Evolutionary conservation across 2,888 invertebrate species (phyloP).

Genomic region (Netelia virgata): DNA sequence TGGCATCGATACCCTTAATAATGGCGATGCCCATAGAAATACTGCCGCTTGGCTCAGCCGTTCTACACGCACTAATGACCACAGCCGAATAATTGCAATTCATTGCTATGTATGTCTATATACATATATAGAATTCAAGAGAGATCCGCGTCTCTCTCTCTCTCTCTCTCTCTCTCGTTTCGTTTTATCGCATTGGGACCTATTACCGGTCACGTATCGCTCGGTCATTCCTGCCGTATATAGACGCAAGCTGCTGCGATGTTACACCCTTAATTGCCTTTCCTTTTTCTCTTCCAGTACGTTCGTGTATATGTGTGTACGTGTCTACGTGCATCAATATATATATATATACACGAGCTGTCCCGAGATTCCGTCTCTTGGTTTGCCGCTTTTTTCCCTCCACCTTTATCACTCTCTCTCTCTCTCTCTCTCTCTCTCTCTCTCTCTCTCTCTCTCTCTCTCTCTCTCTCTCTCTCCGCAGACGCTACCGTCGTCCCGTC

Average conservation of each 20-base stretch:
- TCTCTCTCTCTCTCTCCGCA: neutral
- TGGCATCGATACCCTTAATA: conserved; percentile 21
- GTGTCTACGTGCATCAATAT: neutral
- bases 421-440: conserved; percentile 18
- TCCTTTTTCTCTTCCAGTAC: conserved; percentile 57
- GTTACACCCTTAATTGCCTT: conserved; percentile 66
- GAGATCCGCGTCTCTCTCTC: conserved; percentile 39
- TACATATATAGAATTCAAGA: neutral
- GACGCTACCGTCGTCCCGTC: conserved; percentile 51
- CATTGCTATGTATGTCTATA: conserved; percentile 10
- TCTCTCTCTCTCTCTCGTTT: conserved; percentile 51
- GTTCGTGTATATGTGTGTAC: neutral
- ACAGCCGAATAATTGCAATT: conserved; percentile 49
- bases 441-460: neutral
- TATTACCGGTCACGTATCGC: conserved; percentile 63
- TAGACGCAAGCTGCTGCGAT: conserved; percentile 55
- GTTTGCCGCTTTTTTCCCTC: conserved; percentile 23
- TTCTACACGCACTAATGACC: conserved; percentile 27
- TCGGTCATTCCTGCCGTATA: conserved; percentile 64
- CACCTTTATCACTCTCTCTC: neutral
- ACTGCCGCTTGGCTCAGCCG: conserved; percentile 19
- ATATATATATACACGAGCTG: neutral
- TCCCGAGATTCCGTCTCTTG: conserved; percentile 38
- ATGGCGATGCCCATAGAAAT: conserved; percentile 39
- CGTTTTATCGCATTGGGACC: conserved; percentile 56